A percentile compares a stretch with the other conserved stretches of the same genome.
phyloP scores from a whole-genome alignment of 2,888 invertebrate species.

The Drosophila mayaguana region DNA sequence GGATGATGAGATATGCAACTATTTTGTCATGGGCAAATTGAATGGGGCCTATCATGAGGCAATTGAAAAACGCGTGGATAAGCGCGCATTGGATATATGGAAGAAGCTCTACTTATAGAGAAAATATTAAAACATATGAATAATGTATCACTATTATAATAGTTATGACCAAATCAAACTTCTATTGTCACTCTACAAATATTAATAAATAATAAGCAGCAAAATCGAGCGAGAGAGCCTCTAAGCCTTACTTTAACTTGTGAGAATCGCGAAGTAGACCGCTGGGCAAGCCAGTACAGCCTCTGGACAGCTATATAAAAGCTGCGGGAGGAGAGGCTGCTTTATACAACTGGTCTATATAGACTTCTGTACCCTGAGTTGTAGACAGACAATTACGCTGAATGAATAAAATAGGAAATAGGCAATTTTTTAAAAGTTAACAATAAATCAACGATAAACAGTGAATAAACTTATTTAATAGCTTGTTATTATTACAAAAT shows the following conservation, averaged over 20 bases:
- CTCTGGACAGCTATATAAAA: neutral
- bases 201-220: neutral
- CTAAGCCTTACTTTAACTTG: neutral
- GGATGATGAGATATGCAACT: conserved; percentile 75
- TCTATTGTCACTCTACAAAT: neutral
- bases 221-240: neutral
- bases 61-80: conserved; percentile 39
- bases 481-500: neutral
- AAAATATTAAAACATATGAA: neutral
- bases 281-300: neutral
- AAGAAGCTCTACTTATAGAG: conserved; percentile 39
- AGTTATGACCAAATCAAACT: neutral
- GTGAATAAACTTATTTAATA: neutral
- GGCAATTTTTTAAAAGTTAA: neutral
- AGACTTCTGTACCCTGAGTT: neutral
- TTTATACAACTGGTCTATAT: neutral
- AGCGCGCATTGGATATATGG: conserved; percentile 50
- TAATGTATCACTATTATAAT: neutral
- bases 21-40: conserved; percentile 63
- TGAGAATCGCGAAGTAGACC: neutral
- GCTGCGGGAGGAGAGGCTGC: no score
- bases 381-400: neutral
- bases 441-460: neutral
- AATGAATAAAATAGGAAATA: neutral
- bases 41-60: conserved; percentile 43